Base-by-base conservation (phyloP, 2,113 vertebrate genomes). In the Setophaga petechia region DNA sequence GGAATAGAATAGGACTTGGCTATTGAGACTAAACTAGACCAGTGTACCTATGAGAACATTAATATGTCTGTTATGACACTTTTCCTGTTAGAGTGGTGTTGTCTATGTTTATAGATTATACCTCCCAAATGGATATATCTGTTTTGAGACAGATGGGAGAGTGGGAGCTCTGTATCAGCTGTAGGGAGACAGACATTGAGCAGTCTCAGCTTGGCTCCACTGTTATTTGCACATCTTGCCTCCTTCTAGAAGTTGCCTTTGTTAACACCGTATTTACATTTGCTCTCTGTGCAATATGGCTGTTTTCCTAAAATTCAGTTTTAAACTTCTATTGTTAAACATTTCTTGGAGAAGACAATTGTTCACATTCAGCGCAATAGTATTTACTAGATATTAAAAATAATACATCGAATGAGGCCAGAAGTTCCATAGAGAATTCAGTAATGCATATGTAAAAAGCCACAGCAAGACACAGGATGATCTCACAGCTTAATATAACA, bases 121-220 rank as follows among this genome's bases (percentile, higher is more conserved):
- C 54, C 84, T 94, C 65, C 76, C 88, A 84, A 57, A 55, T 69
- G 61, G 62, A 80, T 95, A 58, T 78, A 77, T 76, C 61, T 95
- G 47, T 63, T 59, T 83, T 87, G 77, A 84, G 95, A 90, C 96
- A 97, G 96, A 97, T 96, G 92, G 97, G 46, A 89, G 82, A 96
- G 90, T 96, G 93, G 94, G 91, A 77, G 84, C 49, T 88, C 76
- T 87, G 71, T 95, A 96, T 78, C 94, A 87, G 75, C 84, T 96
- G 69, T 46, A 92, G 75, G 73, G 81, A 96, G 90, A 80, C 58
- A 89, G 82, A 37, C 66, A 83, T 57, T 88, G 90, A 89, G 59
- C 76, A 94, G 54, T 59, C 88, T 84, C 52, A 85, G 47, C 82
- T 93, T 90, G 82, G 24, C 46, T 96, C 84, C 72, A 27, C 39